Percentiles rank a stretch among this genome's conserved stretches.
Evolutionary conservation across 1,140 invertebrate species (phyloP).

Genomic region (Bombus cullumanus): DNA sequence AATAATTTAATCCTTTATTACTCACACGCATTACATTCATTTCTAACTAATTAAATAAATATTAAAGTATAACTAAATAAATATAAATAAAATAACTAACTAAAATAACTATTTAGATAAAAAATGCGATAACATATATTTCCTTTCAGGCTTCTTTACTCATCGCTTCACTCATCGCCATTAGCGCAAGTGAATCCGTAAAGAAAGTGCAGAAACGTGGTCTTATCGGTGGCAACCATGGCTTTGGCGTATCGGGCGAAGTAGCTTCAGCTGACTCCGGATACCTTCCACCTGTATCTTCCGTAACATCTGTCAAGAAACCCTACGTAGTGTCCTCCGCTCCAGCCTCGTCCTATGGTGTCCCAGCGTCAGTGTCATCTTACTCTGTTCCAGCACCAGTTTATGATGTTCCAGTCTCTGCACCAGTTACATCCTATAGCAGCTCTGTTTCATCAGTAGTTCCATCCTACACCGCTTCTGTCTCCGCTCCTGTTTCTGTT

Average conservation of each 20-base stretch:
- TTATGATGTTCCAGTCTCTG: neutral
- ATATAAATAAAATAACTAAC: too few species aligned
- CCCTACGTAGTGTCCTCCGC: neutral
- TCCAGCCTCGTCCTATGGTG: neutral
- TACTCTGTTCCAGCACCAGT: neutral
- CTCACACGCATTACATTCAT: too few species aligned
- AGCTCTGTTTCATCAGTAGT: neutral
- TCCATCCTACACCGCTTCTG: neutral
- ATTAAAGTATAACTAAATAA: too few species aligned
- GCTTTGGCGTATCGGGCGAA: neutral
- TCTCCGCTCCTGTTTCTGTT: neutral
- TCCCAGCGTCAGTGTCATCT: neutral
- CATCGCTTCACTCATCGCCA: conserved; percentile 24
- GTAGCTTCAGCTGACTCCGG: neutral
- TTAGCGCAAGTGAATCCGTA: conserved; percentile 43
- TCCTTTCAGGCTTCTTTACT: conserved; percentile 45
- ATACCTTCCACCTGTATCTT: conserved; percentile 13
- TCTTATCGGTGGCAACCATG: conserved; percentile 49
- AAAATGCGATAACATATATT: neutral
- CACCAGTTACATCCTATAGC: neutral
- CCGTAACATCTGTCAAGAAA: neutral
- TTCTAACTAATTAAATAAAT: too few species aligned
- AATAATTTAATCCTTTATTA: too few species aligned
- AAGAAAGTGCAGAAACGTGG: conserved; percentile 66
- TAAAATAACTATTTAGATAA: neutral